These are phyloP conservation scores for Monopis laevigella DNA, from an alignment of 2,888 invertebrate species.

Conservation along the genomic window DNA sequence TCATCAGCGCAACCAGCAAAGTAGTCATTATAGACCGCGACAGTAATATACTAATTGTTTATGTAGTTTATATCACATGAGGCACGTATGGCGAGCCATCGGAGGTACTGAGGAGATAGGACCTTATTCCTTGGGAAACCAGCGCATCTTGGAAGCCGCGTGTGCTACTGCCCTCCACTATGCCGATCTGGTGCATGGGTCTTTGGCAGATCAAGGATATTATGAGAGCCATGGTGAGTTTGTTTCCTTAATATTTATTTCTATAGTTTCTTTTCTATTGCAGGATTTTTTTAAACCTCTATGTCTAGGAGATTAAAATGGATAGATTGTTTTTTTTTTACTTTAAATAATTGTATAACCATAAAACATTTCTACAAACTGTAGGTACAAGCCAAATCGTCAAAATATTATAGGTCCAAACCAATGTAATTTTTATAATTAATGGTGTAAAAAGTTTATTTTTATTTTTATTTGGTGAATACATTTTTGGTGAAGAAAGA, in stretches of 20 bases:
- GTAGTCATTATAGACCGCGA: no score
- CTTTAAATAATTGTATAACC: not conserved
- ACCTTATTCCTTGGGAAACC: constrained; percentile 68
- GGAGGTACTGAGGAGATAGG: constrained; percentile 92
- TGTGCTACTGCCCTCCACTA: constrained; percentile 89
- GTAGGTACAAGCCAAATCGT: no score
- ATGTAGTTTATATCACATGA: constrained; percentile 74
- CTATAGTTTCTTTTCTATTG: not conserved
- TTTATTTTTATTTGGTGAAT: no score
- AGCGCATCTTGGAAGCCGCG: constrained; percentile 77
- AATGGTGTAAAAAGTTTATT: no score
- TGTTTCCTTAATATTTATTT: not conserved
- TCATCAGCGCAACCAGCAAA: no score
- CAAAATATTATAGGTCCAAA: no score
- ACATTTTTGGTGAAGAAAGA: no score
- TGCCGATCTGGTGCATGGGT: constrained; percentile 85
- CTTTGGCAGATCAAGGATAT: constrained; percentile 82
- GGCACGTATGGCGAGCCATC: constrained; percentile 92
- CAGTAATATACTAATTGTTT: no score
- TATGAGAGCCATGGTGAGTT: constrained; percentile 72
- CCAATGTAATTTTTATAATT: no score
- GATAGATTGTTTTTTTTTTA: not conserved
- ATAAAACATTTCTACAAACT: no score
- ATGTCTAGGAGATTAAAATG: not conserved
- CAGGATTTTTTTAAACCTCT: not conserved